These are phyloP conservation scores for Drosophila mimetica DNA, from an alignment of 2,888 invertebrate genomes.

Conservation along the genomic window DNA sequence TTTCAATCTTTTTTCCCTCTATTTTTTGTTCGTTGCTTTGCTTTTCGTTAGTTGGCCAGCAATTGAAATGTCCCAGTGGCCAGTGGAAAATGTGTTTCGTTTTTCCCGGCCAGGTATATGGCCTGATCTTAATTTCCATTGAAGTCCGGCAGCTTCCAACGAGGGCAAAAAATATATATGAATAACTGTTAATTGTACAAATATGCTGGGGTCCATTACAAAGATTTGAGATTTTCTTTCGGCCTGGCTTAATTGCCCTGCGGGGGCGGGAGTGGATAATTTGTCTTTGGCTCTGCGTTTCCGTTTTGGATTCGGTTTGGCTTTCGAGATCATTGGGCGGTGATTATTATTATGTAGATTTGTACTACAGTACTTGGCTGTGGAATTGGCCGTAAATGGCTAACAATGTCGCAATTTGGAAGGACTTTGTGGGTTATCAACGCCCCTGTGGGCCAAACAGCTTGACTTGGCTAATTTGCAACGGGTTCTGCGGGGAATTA, in stretches of 20 bases:
- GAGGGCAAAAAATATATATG: slow-evolving; percentile 47
- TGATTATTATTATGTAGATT: slow-evolving; percentile 38
- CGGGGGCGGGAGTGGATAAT: slow-evolving; percentile 28
- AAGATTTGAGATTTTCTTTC: slow-evolving; percentile 14
- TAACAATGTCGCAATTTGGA: slow-evolving; percentile 29
- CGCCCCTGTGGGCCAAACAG: not conserved
- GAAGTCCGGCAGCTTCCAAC: slow-evolving; percentile 19
- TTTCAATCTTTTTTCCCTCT: slow-evolving; percentile 11
- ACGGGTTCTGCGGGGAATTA: not conserved
- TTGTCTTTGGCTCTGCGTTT: slow-evolving; percentile 32
- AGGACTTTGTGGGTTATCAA: not conserved
- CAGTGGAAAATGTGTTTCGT: slow-evolving; percentile 25
- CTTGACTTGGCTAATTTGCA: not conserved
- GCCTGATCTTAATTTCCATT: slow-evolving; percentile 33
- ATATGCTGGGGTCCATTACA: slow-evolving; percentile 24
- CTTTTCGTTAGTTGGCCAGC: slow-evolving; percentile 29
- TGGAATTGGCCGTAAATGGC: slow-evolving; percentile 10
- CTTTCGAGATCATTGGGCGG: slow-evolving; percentile 15
- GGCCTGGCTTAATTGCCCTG: slow-evolving; percentile 36
- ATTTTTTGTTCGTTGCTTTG: slow-evolving; percentile 5
- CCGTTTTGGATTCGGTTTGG: slow-evolving; percentile 19
- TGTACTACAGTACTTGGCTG: not conserved
- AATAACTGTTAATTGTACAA: slow-evolving; percentile 69
- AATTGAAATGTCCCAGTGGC: slow-evolving; percentile 71
- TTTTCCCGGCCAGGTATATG: slow-evolving; percentile 5